These are phyloP conservation scores for Oligia strigilis DNA, from an alignment of 2,888 invertebrate species.

Conservation along the genomic window DNA sequence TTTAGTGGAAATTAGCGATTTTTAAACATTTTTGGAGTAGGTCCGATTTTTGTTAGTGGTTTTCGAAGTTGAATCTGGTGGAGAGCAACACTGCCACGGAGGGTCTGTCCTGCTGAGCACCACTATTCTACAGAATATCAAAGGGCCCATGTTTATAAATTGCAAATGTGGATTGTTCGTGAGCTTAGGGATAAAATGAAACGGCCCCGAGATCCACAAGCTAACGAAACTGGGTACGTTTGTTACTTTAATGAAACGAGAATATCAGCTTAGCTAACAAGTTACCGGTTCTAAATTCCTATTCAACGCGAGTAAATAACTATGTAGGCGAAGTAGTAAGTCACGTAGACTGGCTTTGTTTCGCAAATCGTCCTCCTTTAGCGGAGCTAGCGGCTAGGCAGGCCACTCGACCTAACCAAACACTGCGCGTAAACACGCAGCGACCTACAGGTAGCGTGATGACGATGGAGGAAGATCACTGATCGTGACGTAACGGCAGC, in stretches of 20 bases:
- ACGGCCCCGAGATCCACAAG: constrained; percentile 25
- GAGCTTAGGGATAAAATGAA: constrained; percentile 42
- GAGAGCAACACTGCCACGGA: background rate
- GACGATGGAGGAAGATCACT: constrained; percentile 60
- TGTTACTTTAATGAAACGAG: constrained; percentile 60
- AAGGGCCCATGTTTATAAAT: constrained; percentile 56
- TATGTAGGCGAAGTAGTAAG: constrained; percentile 55
- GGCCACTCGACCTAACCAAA: constrained; percentile 58
- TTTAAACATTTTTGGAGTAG: background rate
- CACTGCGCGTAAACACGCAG: constrained; percentile 56
- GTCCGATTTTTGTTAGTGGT: background rate
- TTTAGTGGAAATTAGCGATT: background rate
- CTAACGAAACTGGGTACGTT: constrained; percentile 38
- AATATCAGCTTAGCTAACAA: constrained; percentile 58
- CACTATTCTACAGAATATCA: constrained; percentile 39
- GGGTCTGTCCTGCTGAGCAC: constrained; percentile 32
- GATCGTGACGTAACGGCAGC: constrained; percentile 75
- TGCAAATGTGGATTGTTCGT: constrained; percentile 55
- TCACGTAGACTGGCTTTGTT: constrained; percentile 66
- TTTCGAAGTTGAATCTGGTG: background rate
- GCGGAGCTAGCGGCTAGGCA: constrained; percentile 44
- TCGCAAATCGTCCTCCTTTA: constrained; percentile 59
- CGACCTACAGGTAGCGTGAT: constrained; percentile 64
- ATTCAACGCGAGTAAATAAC: constrained; percentile 67
- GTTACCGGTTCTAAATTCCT: constrained; percentile 72